A percentile compares a stretch with the other conserved stretches of the same genome.
phyloP scores from a whole-genome alignment of 2,888 invertebrate genomes.

The Timandra comae region DNA sequence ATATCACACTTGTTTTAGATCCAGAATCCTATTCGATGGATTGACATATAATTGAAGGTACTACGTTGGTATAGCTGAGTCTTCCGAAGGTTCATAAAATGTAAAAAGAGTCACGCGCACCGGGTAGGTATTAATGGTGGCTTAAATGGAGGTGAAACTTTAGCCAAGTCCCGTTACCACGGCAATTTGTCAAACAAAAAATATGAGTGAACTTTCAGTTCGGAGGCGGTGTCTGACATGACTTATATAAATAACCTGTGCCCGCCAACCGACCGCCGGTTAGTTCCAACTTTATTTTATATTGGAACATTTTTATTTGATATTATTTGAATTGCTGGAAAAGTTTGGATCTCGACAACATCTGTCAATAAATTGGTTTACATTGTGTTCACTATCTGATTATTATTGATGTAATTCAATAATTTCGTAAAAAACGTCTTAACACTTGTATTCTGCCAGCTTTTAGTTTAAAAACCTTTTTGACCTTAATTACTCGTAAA shows the following conservation, averaged over 20 bases:
- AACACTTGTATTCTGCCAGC: too few species aligned
- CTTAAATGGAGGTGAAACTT: slow-evolving; percentile 70
- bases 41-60: neutral
- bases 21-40: neutral
- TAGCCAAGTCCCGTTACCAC: slow-evolving; percentile 65
- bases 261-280: slow-evolving; percentile 35
- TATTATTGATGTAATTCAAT: too few species aligned
- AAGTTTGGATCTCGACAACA: slow-evolving; percentile 23
- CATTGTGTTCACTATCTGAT: too few species aligned
- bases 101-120: slow-evolving; percentile 45
- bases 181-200: slow-evolving; percentile 73
- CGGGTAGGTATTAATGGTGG: slow-evolving; percentile 56
- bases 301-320: slow-evolving; percentile 35
- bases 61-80: slow-evolving; percentile 15
- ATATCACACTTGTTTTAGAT: neutral
- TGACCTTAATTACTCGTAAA: too few species aligned
- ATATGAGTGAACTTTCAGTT: slow-evolving; percentile 65
- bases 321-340: slow-evolving; percentile 28
- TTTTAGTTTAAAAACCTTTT: too few species aligned
- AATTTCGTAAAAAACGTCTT: too few species aligned
- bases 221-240: slow-evolving; percentile 60
- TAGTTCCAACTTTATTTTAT: slow-evolving; percentile 45
- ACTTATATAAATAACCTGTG: slow-evolving; percentile 63
- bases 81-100: slow-evolving; percentile 32
- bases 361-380: slow-evolving; percentile 14